Evolutionary conservation across 2,888 invertebrate genomes (phyloP).

Genomic region (Sturmia bella): DNA sequence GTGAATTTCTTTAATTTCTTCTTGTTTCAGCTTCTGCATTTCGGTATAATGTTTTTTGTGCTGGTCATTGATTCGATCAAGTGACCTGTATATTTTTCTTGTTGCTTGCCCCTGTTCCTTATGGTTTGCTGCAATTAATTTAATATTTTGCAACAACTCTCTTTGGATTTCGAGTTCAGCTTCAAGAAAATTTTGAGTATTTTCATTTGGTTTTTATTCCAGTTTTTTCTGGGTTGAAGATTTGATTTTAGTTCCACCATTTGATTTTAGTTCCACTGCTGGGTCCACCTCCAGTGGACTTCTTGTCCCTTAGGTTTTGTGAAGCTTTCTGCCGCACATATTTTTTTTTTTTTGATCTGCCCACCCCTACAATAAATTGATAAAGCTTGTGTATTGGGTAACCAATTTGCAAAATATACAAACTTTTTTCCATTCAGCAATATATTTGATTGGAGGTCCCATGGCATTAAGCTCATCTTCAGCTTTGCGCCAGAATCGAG

Average conservation of each 20-base stretch:
- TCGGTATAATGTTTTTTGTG: slow-evolving; percentile 2
- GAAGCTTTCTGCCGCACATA: slow-evolving; percentile 46
- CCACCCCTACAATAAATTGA: slow-evolving; percentile 29
- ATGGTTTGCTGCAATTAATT: background rate
- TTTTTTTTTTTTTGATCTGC: slow-evolving; percentile 42
- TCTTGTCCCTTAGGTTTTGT: slow-evolving; percentile 27
- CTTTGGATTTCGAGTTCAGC: background rate
- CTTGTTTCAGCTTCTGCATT: background rate
- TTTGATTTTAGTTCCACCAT: background rate
- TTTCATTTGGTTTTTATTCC: background rate
- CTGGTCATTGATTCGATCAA: background rate
- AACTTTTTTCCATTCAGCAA: slow-evolving; percentile 47
- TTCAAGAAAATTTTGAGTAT: background rate
- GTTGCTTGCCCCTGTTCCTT: background rate
- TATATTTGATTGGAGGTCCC: slow-evolving; percentile 31
- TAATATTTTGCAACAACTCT: background rate
- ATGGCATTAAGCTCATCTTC: slow-evolving; percentile 16
- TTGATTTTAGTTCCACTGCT: background rate
- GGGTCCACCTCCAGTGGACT: slow-evolving; percentile 51
- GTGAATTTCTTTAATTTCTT: slow-evolving; percentile 8
- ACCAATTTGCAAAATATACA: background rate
- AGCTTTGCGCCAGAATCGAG: slow-evolving; percentile 27
- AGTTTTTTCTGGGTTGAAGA: background rate
- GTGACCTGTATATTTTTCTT: slow-evolving; percentile 8
- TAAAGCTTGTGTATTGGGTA: background rate